Percentiles rank a stretch among this genome's conserved stretches.
phyloP scores from a whole-genome alignment of 1,140 invertebrate genomes.

The Hyphantria cunea region DNA sequence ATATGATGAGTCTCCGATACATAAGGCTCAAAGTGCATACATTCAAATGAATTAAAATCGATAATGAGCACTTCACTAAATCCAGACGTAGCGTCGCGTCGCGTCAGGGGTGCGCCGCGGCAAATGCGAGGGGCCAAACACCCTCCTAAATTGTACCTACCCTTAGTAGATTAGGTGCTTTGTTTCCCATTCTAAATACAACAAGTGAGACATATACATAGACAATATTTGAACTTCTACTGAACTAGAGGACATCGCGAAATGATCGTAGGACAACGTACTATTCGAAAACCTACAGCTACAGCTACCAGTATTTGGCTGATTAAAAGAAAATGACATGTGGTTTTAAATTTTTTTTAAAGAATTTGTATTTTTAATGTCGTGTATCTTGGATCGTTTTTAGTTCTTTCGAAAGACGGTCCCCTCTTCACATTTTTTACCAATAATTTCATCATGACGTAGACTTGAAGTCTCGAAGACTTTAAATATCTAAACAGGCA shows the following conservation, averaged over 20 bases:
- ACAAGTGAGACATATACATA: slow-evolving; percentile 26
- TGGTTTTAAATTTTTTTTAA: no score
- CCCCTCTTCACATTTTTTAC: no score
- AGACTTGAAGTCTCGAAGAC: no score
- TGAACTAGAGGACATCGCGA: slow-evolving; percentile 3
- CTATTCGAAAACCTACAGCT: no score
- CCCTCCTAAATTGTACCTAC: slow-evolving; percentile 37
- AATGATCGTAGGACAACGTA: no score
- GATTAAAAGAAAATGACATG: no score
- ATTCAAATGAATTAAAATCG: slow-evolving; percentile 36
- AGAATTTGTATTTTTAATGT: no score
- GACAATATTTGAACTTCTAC: not conserved
- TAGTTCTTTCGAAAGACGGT: no score
- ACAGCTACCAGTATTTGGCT: no score
- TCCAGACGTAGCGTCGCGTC: slow-evolving; percentile 31
- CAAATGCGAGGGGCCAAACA: slow-evolving; percentile 24
- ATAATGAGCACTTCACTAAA: slow-evolving; percentile 42
- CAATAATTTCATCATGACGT: no score
- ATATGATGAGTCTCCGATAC: slow-evolving; percentile 9
- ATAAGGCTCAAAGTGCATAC: slow-evolving; percentile 7
- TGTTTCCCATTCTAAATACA: slow-evolving; percentile 36
- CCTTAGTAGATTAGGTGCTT: slow-evolving; percentile 43
- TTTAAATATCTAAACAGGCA: no score
- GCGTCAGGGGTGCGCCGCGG: slow-evolving; percentile 20
- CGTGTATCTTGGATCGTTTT: no score